Conservation (phyloP, 2,888 invertebrate species). For the Heliconius charithonia region DNA sequence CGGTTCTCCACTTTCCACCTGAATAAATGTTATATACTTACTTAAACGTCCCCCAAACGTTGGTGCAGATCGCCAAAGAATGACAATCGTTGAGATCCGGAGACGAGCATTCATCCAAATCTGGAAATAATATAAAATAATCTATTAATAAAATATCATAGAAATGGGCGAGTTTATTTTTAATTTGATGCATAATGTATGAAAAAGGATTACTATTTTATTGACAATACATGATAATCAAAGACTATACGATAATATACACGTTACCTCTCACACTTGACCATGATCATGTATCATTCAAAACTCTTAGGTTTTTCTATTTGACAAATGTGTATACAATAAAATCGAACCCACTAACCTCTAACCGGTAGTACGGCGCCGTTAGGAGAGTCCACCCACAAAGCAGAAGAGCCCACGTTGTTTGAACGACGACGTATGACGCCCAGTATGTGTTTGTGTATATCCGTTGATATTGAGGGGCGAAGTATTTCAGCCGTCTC, state of each 20-base stretch:
- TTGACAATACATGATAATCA: too few species aligned
- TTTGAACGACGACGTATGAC: constrained; percentile 92
- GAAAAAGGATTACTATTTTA: too few species aligned
- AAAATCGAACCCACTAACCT: constrained; percentile 70
- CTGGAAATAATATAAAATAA: constrained; percentile 66
- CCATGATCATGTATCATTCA: too few species aligned
- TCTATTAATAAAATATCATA: too few species aligned
- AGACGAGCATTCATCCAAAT: constrained; percentile 93
- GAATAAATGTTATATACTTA: constrained; percentile 48
- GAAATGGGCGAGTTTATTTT: too few species aligned
- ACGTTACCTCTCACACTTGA: too few species aligned
- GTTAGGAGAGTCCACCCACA: constrained; percentile 92
- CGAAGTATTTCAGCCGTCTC: constrained; percentile 89
- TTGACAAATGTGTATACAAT: too few species aligned
- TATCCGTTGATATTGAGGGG: constrained; percentile 86
- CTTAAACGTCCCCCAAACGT: constrained; percentile 92
- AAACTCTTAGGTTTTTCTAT: too few species aligned
- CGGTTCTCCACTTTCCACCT: too few species aligned
- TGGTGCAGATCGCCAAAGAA: constrained; percentile 89
- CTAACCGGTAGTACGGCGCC: constrained; percentile 90
- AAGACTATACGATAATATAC: too few species aligned
- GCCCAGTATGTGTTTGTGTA: constrained; percentile 92
- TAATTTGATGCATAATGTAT: too few species aligned
- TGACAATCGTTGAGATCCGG: constrained; percentile 94
- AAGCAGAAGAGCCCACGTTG: constrained; percentile 93